Evolutionary conservation across 2,113 vertebrate species (phyloP).

Genomic region (Corydoras maculifer): DNA sequence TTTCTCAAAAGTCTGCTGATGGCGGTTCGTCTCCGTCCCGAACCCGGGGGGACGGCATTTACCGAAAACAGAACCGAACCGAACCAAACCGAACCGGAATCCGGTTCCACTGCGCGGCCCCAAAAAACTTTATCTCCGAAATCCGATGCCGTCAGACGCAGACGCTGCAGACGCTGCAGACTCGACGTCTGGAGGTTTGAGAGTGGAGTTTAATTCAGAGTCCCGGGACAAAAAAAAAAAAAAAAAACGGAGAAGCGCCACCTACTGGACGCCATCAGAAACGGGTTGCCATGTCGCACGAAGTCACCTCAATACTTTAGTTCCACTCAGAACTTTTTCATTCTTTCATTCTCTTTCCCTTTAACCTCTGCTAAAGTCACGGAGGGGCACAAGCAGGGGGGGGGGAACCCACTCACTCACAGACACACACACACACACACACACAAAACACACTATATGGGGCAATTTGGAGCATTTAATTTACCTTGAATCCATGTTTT

Average conservation of each 20-base stretch:
- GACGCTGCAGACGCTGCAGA: not conserved
- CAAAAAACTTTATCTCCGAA: not conserved
- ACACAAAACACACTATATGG: too few species aligned
- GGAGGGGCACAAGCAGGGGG: too few species aligned
- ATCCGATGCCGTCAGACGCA: not conserved
- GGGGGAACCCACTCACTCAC: too few species aligned
- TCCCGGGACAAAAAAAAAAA: slow-evolving; percentile 22
- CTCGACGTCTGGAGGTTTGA: not conserved
- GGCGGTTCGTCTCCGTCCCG: slow-evolving; percentile 51
- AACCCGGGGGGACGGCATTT: slow-evolving; percentile 58
- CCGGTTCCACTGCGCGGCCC: not conserved
- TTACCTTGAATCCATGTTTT: too few species aligned
- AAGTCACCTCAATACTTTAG: not conserved
- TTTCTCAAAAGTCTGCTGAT: slow-evolving; percentile 46
- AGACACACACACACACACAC: too few species aligned
- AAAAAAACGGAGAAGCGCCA: slow-evolving; percentile 45
- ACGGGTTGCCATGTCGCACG: slow-evolving; percentile 1
- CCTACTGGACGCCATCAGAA: slow-evolving; percentile 19
- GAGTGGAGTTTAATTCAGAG: not conserved
- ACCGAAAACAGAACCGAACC: slow-evolving; percentile 36
- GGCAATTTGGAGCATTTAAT: too few species aligned
- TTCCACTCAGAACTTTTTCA: not conserved
- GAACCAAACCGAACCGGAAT: not conserved
- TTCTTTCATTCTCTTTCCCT: too few species aligned
- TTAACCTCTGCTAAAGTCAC: too few species aligned